Conservation (phyloP, 2,797 vertebrate species). For the Falco berigora region DNA sequence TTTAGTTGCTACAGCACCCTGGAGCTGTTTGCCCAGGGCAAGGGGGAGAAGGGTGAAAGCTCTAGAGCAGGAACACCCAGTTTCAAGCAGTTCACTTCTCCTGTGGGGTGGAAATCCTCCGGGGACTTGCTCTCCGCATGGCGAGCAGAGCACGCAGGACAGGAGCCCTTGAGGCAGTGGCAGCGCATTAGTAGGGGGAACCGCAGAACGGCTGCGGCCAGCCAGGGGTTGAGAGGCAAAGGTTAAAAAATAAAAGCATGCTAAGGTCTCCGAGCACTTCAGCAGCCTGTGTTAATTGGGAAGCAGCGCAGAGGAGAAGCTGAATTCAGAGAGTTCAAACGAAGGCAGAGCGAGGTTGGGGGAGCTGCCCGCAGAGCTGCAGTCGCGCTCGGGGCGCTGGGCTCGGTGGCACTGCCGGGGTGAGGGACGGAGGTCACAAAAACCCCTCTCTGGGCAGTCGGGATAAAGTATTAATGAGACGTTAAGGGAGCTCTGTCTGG, state of each 20-base stretch:
- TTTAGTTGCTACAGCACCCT: not conserved
- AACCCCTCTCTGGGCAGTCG: not conserved
- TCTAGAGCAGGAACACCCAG: not conserved
- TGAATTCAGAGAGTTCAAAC: not conserved
- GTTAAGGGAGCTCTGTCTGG: not conserved
- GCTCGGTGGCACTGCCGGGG: not conserved
- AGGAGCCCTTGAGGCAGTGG: not conserved
- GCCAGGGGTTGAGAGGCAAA: not conserved
- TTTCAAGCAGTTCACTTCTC: not conserved
- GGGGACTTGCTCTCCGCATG: not conserved
- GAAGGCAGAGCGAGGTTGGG: not conserved
- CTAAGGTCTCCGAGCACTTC: not conserved
- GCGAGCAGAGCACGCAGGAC: not conserved
- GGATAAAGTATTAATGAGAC: too few species aligned
- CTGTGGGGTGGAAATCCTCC: not conserved
- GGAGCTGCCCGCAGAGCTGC: not conserved
- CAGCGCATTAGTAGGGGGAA: not conserved
- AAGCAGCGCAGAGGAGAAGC: slow-evolving; percentile 3
- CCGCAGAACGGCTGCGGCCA: not conserved
- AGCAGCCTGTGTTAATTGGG: slow-evolving; percentile 7
- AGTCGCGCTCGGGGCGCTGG: not conserved
- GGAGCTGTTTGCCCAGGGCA: not conserved
- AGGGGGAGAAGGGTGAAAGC: not conserved
- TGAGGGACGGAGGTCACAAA: not conserved
- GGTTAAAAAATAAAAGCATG: not conserved